Base-by-base conservation (phyloP, 2,888 invertebrate genomes). In the Augochlorella aurata region DNA sequence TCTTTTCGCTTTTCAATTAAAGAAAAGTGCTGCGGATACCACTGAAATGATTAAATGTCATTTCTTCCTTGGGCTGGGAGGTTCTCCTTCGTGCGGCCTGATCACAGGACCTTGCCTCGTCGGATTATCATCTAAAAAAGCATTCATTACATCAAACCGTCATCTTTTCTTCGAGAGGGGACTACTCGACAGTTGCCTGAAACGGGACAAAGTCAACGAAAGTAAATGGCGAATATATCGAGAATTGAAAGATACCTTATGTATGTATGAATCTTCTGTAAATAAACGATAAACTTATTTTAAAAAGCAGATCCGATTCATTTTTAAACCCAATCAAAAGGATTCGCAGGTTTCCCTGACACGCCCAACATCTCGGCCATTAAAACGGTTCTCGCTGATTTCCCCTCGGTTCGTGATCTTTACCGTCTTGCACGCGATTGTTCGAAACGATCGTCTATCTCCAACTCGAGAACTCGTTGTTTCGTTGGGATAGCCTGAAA, bases 1-100 rank as follows among this genome's bases (percentile, higher is more conserved):
- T 54, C 54, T 54, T 54, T 54, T 54, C 54, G 54, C 54, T 54
- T 54, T 54, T 54, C 54, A 54, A 54, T 54, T 54, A 54, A 54
- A 54, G 54, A 54, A 54, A 54, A 54, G 54, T 54, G 54, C 54
- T 54, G 54, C 21, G 54, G 54, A 54, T 54, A 54, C 54, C 54
- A 54, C 54, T 54, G 54, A 54, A 54, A 54, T 54, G 54, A 54
- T 54, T 54, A 54, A 54, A 54, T 54, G 21, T 54, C 54, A 54
- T 54, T 54, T 54, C 54, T 54, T 54, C 54, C 54, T 54, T 54
- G 21, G 54, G 54, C 54, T 54, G 54, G 54, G 54, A 54, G 54
- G 54, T 54, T 54, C 21, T 12, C 54, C 54, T 54, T 21, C 54
- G 54, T 21, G 54, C 54, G 21, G 54, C 54, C 21, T 54, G 54